These are phyloP conservation scores for Ataeniobius toweri DNA, from an alignment of 2,797 vertebrate species.

Conservation along the genomic window DNA sequence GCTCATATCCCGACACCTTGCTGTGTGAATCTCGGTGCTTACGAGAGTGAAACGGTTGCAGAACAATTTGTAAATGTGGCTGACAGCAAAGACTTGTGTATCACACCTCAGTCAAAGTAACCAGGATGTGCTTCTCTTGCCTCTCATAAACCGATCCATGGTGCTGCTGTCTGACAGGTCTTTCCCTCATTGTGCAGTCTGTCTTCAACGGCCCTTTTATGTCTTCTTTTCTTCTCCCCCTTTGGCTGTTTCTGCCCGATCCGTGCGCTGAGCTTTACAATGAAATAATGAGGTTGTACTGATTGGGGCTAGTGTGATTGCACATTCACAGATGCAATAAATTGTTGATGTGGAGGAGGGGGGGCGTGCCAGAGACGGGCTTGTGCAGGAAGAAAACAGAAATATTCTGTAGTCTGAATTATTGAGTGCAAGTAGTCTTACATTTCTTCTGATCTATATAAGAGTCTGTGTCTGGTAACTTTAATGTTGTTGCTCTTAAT, in stretches of 20 bases:
- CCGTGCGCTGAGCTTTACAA: constrained; percentile 52
- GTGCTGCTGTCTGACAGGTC: constrained; percentile 15
- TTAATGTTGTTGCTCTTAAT: constrained; percentile 8
- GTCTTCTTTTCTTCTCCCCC: constrained; percentile 23
- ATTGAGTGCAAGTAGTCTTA: constrained; percentile 61
- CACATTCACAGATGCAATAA: constrained; percentile 66
- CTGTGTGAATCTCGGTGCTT: not conserved
- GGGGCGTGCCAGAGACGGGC: constrained; percentile 19
- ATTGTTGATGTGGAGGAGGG: constrained; percentile 73
- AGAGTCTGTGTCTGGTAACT: constrained; percentile 18
- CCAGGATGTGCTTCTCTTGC: not conserved
- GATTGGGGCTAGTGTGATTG: constrained; percentile 70
- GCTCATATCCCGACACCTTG: not conserved
- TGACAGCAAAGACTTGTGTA: not conserved
- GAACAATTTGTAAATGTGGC: not conserved
- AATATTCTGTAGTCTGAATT: constrained; percentile 75
- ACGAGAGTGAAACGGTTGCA: not conserved
- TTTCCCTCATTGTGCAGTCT: constrained; percentile 16
- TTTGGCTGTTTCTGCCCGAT: constrained; percentile 49
- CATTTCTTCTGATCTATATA: constrained; percentile 32
- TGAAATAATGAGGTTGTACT: constrained; percentile 59
- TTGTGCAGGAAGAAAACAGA: constrained; percentile 57
- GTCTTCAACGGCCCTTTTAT: constrained; percentile 36
- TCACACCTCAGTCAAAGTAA: constrained; percentile 4
- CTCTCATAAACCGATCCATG: constrained; percentile 9